These are phyloP conservation scores for Apogon talboti DNA, from an alignment of 2,797 vertebrate species.

Conservation along the genomic window DNA sequence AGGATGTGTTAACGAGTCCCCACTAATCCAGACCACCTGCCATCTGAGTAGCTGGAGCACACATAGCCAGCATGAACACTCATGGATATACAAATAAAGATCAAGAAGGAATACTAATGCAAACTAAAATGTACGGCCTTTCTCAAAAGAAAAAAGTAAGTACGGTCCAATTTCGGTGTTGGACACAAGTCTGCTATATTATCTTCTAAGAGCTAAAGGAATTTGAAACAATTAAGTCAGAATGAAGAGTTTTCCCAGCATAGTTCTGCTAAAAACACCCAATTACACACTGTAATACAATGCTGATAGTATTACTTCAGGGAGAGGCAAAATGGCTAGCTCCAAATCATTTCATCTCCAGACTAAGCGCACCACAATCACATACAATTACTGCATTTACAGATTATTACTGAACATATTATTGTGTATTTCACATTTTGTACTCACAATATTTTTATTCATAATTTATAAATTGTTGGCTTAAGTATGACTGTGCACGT, in stretches of 20 bases:
- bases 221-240: slow-evolving; percentile 51
- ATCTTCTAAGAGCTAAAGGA: slow-evolving; percentile 42
- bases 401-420: slow-evolving; percentile 12
- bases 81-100: slow-evolving; percentile 21
- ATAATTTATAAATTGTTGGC: slow-evolving; percentile 16
- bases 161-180: slow-evolving; percentile 19
- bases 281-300: slow-evolving; percentile 31
- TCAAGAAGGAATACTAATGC: slow-evolving; percentile 18
- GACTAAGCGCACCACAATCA: slow-evolving; percentile 14
- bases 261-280: slow-evolving; percentile 44
- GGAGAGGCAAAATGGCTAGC: slow-evolving; percentile 33
- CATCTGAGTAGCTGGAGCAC: slow-evolving; percentile 41
- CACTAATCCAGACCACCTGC: slow-evolving; percentile 79
- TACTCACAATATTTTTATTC: slow-evolving; percentile 1
- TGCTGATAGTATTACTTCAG: slow-evolving; percentile 39
- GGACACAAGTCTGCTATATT: slow-evolving; percentile 26
- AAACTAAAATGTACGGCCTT: slow-evolving; percentile 36
- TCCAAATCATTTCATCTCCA: slow-evolving; percentile 53
- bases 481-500: slow-evolving; percentile 19
- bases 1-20: slow-evolving; percentile 77
- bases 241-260: slow-evolving; percentile 48
- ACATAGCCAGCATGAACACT: slow-evolving; percentile 12
- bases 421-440: slow-evolving; percentile 5
- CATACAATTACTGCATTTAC: slow-evolving; percentile 5
- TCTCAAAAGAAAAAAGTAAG: slow-evolving; percentile 16